phyloP scores from a whole-genome alignment of 2,888 invertebrate species.

The Opisthograptis luteolata region DNA sequence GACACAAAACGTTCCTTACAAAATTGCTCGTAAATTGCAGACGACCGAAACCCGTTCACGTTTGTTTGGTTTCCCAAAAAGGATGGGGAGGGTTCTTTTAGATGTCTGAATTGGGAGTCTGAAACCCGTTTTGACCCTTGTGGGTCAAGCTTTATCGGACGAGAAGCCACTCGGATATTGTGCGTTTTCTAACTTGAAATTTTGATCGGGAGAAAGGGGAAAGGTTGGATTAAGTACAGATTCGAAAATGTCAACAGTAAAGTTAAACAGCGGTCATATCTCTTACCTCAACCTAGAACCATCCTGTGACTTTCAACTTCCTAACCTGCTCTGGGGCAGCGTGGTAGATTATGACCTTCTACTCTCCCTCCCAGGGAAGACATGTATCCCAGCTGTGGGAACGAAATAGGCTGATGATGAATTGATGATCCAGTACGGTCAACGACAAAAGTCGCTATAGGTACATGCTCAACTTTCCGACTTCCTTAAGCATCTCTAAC shows the following conservation, averaged over 20 bases:
- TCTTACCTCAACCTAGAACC: no score
- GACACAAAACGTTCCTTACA: neutral
- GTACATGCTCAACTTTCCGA: no score
- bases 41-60: slow-evolving; percentile 38
- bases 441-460: no score
- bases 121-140: slow-evolving; percentile 23
- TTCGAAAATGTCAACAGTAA: neutral
- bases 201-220: neutral
- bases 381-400: no score
- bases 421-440: no score
- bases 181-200: neutral
- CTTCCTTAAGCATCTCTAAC: no score
- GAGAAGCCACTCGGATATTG: neutral
- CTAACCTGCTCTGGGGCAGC: no score
- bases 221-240: neutral
- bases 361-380: no score
- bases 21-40: slow-evolving; percentile 13
- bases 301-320: no score
- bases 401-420: no score
- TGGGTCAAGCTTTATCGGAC: slow-evolving; percentile 3
- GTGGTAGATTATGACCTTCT: no score
- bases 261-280: neutral
- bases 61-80: slow-evolving; percentile 47
- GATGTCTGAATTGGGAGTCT: slow-evolving; percentile 32
- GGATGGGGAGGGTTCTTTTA: slow-evolving; percentile 45